A percentile compares a stretch with the other conserved stretches of the same genome.
Conservation (phyloP, 2,888 invertebrate species). For the Callyntrura guangdongensis region DNA sequence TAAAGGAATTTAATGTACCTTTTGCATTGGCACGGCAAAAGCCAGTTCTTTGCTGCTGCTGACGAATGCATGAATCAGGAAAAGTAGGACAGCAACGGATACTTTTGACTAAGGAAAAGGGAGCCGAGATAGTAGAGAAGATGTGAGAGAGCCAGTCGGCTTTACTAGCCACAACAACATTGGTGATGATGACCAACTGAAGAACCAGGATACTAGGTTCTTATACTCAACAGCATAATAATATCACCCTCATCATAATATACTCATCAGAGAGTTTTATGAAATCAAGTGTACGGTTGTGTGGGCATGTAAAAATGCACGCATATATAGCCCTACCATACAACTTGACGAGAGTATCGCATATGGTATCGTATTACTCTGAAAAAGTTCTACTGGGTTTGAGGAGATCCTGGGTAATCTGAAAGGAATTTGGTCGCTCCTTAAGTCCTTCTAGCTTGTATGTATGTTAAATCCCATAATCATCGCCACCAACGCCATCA, state of each 20-base stretch:
- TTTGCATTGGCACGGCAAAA: constrained; percentile 36
- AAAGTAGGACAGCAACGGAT: constrained; percentile 78
- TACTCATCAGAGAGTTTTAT: constrained; percentile 53
- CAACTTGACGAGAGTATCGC: constrained; percentile 11
- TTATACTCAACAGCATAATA: not conserved
- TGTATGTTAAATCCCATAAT: constrained; percentile 37
- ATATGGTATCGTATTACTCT: constrained; percentile 36
- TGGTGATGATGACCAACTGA: constrained; percentile 55
- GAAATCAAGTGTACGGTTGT: constrained; percentile 35
- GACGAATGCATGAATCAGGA: constrained; percentile 72
- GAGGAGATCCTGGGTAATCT: constrained; percentile 70
- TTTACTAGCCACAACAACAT: constrained; percentile 65
- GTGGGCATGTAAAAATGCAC: constrained; percentile 3
- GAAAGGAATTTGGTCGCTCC: constrained; percentile 78
- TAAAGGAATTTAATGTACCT: constrained; percentile 58
- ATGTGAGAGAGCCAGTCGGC: constrained; percentile 52
- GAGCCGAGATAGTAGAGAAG: constrained; percentile 48
- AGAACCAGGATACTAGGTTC: constrained; percentile 51
- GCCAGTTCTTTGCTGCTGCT: constrained; percentile 54
- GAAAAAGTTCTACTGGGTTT: constrained; percentile 16
- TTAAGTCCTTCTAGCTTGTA: constrained; percentile 50
- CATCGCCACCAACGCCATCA: constrained; percentile 57
- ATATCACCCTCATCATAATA: constrained; percentile 46
- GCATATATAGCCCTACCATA: not conserved
- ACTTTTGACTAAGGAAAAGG: constrained; percentile 73